These are phyloP conservation scores for Emydura subglobosa DNA, from an alignment of 2,113 vertebrate genomes.

Conservation along the genomic window DNA sequence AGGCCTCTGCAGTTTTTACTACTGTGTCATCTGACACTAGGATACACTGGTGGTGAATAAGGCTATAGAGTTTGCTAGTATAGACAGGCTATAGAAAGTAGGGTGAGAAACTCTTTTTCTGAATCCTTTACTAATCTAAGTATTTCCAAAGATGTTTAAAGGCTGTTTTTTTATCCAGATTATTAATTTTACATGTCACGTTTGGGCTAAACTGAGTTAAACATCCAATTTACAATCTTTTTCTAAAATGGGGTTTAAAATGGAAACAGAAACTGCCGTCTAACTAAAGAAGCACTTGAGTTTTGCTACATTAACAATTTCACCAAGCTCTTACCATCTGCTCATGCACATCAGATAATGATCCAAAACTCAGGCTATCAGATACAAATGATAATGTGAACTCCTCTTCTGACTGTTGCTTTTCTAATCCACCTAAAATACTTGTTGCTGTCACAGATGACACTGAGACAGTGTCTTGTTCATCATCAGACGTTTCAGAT, in stretches of 20 bases:
- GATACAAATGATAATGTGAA: neutral
- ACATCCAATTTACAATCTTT: neutral
- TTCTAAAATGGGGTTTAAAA: neutral
- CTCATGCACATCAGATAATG: neutral
- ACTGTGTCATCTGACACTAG: neutral
- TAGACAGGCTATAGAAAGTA: neutral
- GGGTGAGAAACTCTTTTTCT: neutral
- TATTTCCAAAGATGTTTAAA: neutral
- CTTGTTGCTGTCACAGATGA: neutral
- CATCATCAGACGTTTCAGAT: neutral
- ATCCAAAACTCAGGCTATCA: neutral
- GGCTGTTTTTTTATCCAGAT: neutral
- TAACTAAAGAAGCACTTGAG: neutral
- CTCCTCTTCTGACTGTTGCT: neutral
- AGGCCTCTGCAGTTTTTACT: neutral
- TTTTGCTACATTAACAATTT: neutral
- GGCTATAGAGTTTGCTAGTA: neutral
- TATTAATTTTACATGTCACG: neutral
- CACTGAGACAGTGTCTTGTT: neutral
- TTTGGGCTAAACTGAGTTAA: neutral
- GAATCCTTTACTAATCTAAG: neutral
- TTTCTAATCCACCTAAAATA: neutral
- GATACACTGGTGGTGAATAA: neutral
- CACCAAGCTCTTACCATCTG: neutral
- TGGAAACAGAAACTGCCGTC: neutral